phyloP scores from a whole-genome alignment of 2,113 vertebrate genomes.

The Malurus melanocephalus region DNA sequence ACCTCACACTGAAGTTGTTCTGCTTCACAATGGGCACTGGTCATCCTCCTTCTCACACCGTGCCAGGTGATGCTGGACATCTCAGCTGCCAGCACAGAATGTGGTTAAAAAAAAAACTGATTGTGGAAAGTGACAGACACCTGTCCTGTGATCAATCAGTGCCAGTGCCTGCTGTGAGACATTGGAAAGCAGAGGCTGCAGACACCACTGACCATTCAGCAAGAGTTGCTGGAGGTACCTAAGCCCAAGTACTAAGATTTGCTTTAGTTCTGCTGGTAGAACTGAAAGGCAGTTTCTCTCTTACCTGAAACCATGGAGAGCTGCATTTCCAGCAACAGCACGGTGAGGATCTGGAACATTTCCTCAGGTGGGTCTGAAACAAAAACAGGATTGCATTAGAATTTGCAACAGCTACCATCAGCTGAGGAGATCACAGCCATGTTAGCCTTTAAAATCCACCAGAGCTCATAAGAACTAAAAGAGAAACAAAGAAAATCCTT shows the following conservation, averaged over 20 bases:
- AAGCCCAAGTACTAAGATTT: not conserved
- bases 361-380: constrained; percentile 49
- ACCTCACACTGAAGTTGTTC: not conserved
- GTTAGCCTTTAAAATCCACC: not conserved
- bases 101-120: not conserved
- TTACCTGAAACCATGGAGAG: constrained; percentile 43
- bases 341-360: constrained; percentile 46
- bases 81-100: not conserved
- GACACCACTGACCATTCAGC: not conserved
- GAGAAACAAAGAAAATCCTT: not conserved
- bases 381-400: not conserved
- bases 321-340: constrained; percentile 25
- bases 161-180: not conserved
- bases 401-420: not conserved
- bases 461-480: not conserved
- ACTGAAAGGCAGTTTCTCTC: not conserved
- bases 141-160: not conserved
- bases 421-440: not conserved
- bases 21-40: not conserved
- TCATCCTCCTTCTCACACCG: not conserved
- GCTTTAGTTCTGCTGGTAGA: not conserved
- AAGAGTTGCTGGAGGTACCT: not conserved
- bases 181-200: not conserved
- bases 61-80: not conserved
- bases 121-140: fast-evolving